Conservation (phyloP, 2,797 vertebrate species). For the Merluccius polli region DNA sequence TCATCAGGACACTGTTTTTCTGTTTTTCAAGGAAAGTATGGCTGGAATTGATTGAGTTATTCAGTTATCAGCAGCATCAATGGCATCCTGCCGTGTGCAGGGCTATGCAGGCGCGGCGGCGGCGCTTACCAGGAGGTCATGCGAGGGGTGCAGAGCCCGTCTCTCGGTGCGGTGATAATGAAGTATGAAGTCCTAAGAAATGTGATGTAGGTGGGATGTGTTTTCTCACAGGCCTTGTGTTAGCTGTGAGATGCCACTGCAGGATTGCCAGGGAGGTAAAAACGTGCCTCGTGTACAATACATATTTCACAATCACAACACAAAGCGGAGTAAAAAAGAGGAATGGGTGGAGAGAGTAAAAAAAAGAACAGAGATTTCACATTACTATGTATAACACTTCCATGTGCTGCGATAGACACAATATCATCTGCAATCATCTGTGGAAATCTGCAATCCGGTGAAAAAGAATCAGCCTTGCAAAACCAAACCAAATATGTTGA, state of each 20-base stretch:
- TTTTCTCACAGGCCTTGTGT: not conserved
- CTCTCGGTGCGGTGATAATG: slow-evolving; percentile 62
- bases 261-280: not conserved
- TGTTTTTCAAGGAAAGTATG: not conserved
- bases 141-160: slow-evolving; percentile 19
- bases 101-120: not conserved
- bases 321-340: too few relatives aligned
- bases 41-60: not conserved
- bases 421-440: too few relatives aligned
- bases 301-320: not conserved
- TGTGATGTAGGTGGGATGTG: not conserved
- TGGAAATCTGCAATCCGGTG: not conserved
- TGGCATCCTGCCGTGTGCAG: slow-evolving; percentile 8
- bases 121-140: slow-evolving; percentile 28
- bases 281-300: not conserved
- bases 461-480: not conserved
- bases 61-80: not conserved
- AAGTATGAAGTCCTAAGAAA: slow-evolving; percentile 35
- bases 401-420: not conserved
- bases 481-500: not conserved
- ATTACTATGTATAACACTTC: not conserved
- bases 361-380: not conserved
- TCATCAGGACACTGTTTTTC: not conserved
- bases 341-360: too few relatives aligned
- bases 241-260: not conserved